Conservation (phyloP, 1,140 invertebrate species). For the Riptortus pedestris region DNA sequence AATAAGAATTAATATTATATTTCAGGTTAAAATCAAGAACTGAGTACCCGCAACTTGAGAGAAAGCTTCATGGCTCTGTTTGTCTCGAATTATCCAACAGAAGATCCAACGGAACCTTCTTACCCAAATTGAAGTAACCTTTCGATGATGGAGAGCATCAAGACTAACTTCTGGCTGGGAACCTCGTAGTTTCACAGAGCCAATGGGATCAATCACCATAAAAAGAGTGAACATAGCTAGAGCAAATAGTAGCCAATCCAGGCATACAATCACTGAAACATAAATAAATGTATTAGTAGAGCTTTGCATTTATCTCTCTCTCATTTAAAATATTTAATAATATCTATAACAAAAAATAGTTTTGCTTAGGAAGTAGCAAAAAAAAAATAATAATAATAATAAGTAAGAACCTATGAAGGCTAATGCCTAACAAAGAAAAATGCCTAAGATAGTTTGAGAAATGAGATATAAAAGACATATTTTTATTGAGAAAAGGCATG, state of each 20-base stretch:
- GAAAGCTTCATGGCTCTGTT: constrained; percentile 70
- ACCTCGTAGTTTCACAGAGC: constrained; percentile 50
- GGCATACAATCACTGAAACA: constrained; percentile 57
- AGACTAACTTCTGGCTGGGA: constrained; percentile 32
- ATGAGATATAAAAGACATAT: too few species aligned
- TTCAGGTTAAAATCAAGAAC: too few species aligned
- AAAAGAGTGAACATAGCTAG: constrained; percentile 62
- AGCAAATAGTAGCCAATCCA: constrained; percentile 67
- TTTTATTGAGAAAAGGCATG: too few species aligned
- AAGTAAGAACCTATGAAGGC: too few species aligned
- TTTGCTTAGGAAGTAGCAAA: too few species aligned
- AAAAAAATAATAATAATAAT: too few species aligned
- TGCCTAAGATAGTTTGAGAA: too few species aligned
- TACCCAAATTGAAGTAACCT: constrained; percentile 52
- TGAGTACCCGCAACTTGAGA: constrained; percentile 62
- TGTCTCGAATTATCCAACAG: constrained; percentile 68
- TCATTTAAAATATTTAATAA: not conserved
- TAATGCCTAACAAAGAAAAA: too few species aligned
- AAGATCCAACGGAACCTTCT: constrained; percentile 62
- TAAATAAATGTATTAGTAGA: too few species aligned
- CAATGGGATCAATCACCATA: constrained; percentile 70
- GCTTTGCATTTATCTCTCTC: not conserved
- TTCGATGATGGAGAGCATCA: constrained; percentile 37
- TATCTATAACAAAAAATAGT: too few species aligned
- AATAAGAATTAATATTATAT: too few species aligned